Conservation (phyloP, 2,113 vertebrate genomes). For the human (Homo sapiens) region GRCh38 chr21:29504001-29504500, state of each 20-base stretch:
- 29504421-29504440: neutral
- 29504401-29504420: neutral
- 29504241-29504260: neutral
- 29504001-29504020: neutral
- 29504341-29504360: neutral
- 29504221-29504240: constrained; percentile 19
- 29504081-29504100: neutral
- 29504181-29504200: neutral
- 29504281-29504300: neutral
- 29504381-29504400: too few relatives aligned
- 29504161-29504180: neutral
- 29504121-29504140: neutral
- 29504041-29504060: neutral
- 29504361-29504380: neutral
- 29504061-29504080: neutral
- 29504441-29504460: rapidly evolving
- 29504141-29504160: neutral
- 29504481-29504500: neutral
- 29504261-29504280: constrained; percentile 3
- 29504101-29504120: neutral
- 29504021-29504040: neutral
- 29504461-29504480: neutral
- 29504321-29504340: neutral
- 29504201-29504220: neutral
- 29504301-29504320: neutral